These are phyloP conservation scores for Chaetodon auriga DNA, from an alignment of 2,113 vertebrate species.

Conservation along the genomic window DNA sequence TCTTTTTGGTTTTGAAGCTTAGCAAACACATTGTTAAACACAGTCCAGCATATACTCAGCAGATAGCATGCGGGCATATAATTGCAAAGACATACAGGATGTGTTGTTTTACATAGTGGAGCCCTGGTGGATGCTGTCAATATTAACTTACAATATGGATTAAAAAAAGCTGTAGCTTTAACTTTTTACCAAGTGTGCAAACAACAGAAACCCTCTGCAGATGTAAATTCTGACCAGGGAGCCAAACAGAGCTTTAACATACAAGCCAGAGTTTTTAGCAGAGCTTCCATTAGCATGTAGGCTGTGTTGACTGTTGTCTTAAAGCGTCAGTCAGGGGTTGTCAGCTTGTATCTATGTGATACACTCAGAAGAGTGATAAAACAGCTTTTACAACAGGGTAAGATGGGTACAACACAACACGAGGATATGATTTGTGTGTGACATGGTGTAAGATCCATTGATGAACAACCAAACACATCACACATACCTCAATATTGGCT, in stretches of 20 bases:
- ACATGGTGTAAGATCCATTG: background rate
- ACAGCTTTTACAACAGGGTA: no score
- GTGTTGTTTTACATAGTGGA: background rate
- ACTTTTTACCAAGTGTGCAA: no score
- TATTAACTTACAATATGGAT: background rate
- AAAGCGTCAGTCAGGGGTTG: background rate
- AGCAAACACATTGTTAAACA: background rate
- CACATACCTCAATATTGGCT: background rate
- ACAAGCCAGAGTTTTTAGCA: background rate
- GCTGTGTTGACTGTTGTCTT: background rate
- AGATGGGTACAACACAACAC: background rate
- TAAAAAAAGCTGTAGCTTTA: background rate
- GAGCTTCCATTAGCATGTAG: background rate
- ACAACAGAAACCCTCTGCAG: no score
- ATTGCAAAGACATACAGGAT: background rate
- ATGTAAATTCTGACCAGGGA: background rate
- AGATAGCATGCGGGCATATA: background rate
- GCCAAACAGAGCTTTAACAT: background rate
- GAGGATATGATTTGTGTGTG: background rate
- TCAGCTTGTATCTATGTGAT: background rate
- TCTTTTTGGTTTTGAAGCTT: background rate
- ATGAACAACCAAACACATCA: background rate
- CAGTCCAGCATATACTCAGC: background rate
- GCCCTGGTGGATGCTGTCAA: background rate
- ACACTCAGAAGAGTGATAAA: background rate